A percentile compares a stretch with the other conserved stretches of the same genome.
phyloP scores from a whole-genome alignment of 2,113 vertebrate genomes.

The Paratilapia polleni region DNA sequence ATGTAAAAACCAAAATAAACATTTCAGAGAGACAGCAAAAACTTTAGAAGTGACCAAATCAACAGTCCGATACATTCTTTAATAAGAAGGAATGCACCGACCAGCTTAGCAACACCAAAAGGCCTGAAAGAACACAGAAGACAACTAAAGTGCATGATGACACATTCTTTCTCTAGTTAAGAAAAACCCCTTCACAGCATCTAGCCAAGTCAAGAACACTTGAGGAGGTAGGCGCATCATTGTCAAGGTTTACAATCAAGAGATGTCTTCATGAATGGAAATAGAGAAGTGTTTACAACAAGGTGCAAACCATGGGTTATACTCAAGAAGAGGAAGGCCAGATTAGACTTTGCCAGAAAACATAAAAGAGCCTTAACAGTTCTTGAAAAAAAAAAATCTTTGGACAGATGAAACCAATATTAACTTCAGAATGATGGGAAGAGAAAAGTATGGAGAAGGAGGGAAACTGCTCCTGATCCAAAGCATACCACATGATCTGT shows the following conservation, averaged over 20 bases:
- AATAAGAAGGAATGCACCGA: neutral
- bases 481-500: neutral
- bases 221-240: neutral
- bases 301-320: too few relatives aligned
- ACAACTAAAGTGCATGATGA: too few relatives aligned
- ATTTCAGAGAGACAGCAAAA: neutral
- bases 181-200: neutral
- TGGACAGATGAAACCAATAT: too few relatives aligned
- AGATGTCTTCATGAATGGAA: neutral
- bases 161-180: neutral
- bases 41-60: neutral
- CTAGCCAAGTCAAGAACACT: neutral
- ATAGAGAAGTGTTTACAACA: fast-evolving
- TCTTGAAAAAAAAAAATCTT: too few relatives aligned
- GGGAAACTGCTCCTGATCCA: neutral
- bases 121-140: too few relatives aligned
- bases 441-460: neutral
- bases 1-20: neutral
- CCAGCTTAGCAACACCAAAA: neutral
- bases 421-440: too few relatives aligned
- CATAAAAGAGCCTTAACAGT: neutral
- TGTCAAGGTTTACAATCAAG: neutral
- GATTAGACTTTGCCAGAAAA: neutral
- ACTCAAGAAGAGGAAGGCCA: too few relatives aligned
- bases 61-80: neutral